A percentile compares a stretch with the other conserved stretches of the same genome.
These are phyloP conservation scores for Centropus bengalensis DNA, from an alignment of 2,113 vertebrate genomes.

Conservation along the genomic window DNA sequence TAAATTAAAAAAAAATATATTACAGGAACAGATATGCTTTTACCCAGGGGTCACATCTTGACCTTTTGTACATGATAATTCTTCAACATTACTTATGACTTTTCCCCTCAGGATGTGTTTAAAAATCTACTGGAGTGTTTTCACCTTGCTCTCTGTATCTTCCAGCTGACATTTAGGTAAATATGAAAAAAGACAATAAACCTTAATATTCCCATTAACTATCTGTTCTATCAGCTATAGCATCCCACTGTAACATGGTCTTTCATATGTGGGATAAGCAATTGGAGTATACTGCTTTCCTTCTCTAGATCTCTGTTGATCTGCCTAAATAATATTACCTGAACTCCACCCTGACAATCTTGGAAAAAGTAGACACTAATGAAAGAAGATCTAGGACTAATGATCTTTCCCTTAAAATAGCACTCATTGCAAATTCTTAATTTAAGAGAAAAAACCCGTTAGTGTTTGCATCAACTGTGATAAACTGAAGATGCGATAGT, in stretches of 20 bases:
- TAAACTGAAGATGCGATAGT: not conserved
- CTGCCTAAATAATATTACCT: not conserved
- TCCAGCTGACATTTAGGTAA: conserved; percentile 21
- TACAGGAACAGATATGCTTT: not conserved
- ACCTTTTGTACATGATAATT: not conserved
- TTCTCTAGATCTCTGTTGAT: not conserved
- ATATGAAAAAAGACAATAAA: not conserved
- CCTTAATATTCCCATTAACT: not conserved
- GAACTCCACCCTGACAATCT: not conserved
- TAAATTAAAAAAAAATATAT: not conserved
- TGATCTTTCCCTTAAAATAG: not conserved
- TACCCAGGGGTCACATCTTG: not conserved
- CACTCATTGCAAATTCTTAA: not conserved
- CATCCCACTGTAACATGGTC: not conserved
- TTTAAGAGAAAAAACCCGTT: not conserved
- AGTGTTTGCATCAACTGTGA: not conserved
- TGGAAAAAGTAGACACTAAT: not conserved
- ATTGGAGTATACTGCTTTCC: not conserved
- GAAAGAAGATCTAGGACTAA: not conserved
- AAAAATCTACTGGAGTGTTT: not conserved
- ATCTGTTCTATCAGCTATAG: not conserved
- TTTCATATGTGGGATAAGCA: not conserved
- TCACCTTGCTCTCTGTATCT: not conserved
- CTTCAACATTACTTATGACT: not conserved
- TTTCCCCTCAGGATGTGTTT: not conserved